Conservation (phyloP, 2,888 invertebrate genomes). For the Metellina segmentata region DNA sequence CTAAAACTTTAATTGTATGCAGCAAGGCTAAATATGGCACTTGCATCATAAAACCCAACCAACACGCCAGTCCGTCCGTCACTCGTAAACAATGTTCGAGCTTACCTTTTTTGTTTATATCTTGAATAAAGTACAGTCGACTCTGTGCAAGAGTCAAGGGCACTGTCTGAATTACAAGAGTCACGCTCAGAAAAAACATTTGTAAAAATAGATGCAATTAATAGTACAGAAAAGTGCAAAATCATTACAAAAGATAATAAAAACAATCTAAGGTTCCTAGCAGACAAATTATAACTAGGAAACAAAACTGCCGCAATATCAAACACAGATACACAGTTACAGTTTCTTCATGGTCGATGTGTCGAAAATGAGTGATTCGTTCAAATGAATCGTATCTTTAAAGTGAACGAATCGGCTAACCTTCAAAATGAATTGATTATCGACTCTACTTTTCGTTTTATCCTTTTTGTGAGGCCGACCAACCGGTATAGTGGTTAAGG, state of each 20-base stretch:
- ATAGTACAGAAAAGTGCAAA: not conserved
- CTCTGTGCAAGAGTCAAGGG: conserved; percentile 2
- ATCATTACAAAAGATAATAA: not conserved
- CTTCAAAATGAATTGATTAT: too few species aligned
- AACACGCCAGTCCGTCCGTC: not conserved
- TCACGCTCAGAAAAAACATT: not conserved
- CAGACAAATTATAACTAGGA: not conserved
- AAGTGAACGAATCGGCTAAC: too few species aligned
- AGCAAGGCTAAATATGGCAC: not conserved
- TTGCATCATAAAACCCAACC: not conserved
- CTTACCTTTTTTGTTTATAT: conserved; percentile 9
- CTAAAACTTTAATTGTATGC: too few species aligned
- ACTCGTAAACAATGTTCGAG: not conserved
- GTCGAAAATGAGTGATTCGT: too few species aligned
- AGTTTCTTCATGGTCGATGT: too few species aligned
- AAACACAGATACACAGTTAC: not conserved
- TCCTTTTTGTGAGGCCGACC: too few species aligned
- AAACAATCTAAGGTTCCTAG: not conserved
- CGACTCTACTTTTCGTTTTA: too few species aligned
- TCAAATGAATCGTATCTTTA: too few species aligned
- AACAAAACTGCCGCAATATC: conserved; percentile 40
- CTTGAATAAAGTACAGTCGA: not conserved
- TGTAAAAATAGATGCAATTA: not conserved
- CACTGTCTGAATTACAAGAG: not conserved
- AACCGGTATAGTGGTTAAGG: too few species aligned